A percentile compares a stretch with the other conserved stretches of the same genome.
Evolutionary conservation across 2,888 invertebrate species (phyloP).

Genomic region (Tigriopus californicus): DNA sequence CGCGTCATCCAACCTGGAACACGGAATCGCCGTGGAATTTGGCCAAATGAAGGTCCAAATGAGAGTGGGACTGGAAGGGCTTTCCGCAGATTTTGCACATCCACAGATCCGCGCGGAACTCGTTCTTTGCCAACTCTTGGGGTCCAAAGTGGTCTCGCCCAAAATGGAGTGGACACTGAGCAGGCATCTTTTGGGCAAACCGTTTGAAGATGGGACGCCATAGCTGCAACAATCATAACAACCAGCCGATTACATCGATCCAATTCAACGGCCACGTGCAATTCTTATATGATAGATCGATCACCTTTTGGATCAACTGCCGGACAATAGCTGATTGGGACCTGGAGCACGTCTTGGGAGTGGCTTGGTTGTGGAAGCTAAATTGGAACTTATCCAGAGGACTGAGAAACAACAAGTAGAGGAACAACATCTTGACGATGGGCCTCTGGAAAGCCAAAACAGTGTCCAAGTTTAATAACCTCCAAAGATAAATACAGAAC

Average conservation of each 20-base stretch:
- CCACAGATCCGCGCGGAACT: constrained; percentile 18
- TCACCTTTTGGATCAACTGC: constrained; percentile 23
- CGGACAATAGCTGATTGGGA: neutral
- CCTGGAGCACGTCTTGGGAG: neutral
- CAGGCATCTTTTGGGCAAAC: constrained; percentile 62
- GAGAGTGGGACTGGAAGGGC: constrained; percentile 71
- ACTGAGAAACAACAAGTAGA: no score
- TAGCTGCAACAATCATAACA: constrained; percentile 31
- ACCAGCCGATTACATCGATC: no score
- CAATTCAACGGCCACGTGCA: no score
- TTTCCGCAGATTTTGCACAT: constrained; percentile 68
- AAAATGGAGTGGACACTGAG: constrained; percentile 77
- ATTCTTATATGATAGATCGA: no score
- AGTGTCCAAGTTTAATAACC: no score
- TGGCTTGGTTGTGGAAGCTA: neutral
- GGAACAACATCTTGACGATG: no score
- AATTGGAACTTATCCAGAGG: no score
- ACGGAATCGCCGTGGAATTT: constrained; percentile 17
- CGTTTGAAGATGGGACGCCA: constrained; percentile 75
- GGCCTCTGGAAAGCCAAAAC: no score
- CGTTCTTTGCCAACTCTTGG: constrained; percentile 19
- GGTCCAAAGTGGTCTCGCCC: constrained; percentile 52
- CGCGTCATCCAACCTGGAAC: no score
- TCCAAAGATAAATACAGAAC: no score
- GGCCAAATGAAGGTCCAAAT: constrained; percentile 60